phyloP scores from a whole-genome alignment of 2,797 vertebrate species.

The Coregonus sp. region DNA sequence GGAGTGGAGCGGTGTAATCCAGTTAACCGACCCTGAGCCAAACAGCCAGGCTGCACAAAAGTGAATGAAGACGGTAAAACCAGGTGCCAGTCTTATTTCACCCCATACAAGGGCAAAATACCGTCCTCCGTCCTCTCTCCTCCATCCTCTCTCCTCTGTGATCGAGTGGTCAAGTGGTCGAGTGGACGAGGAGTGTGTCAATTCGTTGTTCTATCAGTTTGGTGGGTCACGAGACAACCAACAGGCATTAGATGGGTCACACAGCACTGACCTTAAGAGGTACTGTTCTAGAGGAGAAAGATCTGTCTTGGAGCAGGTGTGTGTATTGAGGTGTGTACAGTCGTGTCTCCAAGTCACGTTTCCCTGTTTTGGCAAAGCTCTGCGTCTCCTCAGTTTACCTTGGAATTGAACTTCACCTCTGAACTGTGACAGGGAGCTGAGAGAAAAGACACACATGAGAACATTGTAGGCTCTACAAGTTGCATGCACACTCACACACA shows the following conservation, averaged over 20 bases:
- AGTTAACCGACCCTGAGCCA: not conserved
- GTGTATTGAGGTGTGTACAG: not conserved
- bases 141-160: too few species aligned
- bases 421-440: not conserved
- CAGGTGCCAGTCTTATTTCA: not conserved
- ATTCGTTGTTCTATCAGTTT: too few species aligned
- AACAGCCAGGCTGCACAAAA: not conserved
- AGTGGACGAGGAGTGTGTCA: too few species aligned
- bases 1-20: constrained; percentile 13
- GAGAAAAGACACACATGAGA: not conserved
- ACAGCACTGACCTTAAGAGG: too few species aligned
- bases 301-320: too few species aligned
- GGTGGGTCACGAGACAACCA: too few species aligned
- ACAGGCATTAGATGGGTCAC: too few species aligned
- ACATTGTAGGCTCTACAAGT: not conserved
- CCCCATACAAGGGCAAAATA: not conserved
- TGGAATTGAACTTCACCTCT: not conserved
- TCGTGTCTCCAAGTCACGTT: not conserved
- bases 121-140: too few species aligned
- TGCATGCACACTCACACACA: not conserved
- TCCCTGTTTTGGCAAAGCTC: not conserved
- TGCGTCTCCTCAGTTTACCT: not conserved
- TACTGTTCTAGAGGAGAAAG: too few species aligned
- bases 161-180: too few species aligned
- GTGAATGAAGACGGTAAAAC: not conserved